A percentile compares a stretch with the other conserved stretches of the same genome.
Evolutionary conservation across 2,888 invertebrate genomes (phyloP).

Genomic region (Stenichneumon culpator): DNA sequence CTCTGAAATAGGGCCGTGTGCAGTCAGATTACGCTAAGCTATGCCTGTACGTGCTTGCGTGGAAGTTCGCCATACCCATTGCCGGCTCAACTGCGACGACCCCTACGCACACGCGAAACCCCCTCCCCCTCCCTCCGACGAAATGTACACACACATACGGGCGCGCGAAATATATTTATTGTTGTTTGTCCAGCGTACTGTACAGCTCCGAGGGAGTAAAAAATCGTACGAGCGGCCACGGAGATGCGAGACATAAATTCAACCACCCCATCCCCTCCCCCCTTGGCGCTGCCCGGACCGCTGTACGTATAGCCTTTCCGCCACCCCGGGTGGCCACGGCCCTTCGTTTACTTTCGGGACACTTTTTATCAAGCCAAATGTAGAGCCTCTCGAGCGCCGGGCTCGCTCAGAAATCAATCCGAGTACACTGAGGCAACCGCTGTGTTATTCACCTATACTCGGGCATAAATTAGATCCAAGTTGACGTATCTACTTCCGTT

Average conservation of each 20-base stretch:
- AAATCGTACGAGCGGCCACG: slow-evolving; percentile 78
- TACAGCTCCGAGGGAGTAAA: slow-evolving; percentile 73
- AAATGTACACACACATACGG: slow-evolving; percentile 68
- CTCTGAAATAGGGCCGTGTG: slow-evolving; percentile 82
- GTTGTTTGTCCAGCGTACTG: slow-evolving; percentile 84
- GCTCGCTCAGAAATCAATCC: slow-evolving; percentile 65
- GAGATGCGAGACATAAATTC: slow-evolving; percentile 80
- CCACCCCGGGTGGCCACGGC: slow-evolving; percentile 46
- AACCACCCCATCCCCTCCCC: slow-evolving; percentile 66
- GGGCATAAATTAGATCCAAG: slow-evolving; percentile 54
- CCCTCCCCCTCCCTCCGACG: slow-evolving; percentile 36
- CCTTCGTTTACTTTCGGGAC: slow-evolving; percentile 67
- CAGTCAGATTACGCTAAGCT: slow-evolving; percentile 85
- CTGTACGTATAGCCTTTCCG: slow-evolving; percentile 38
- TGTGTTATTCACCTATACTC: slow-evolving; percentile 38
- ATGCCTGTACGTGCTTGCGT: slow-evolving; percentile 85
- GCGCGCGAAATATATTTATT: slow-evolving; percentile 85
- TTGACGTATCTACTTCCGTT: slow-evolving; percentile 57
- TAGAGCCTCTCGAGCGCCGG: slow-evolving; percentile 26
- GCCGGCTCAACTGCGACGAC: slow-evolving; percentile 59
- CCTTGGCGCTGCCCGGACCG: not conserved
- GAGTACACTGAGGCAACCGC: slow-evolving; percentile 38
- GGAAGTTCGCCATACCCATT: slow-evolving; percentile 78
- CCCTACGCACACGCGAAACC: slow-evolving; percentile 69
- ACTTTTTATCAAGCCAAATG: slow-evolving; percentile 65